Conservation (phyloP, 2,113 vertebrate genomes). For the Gopherus evgoodei region DNA sequence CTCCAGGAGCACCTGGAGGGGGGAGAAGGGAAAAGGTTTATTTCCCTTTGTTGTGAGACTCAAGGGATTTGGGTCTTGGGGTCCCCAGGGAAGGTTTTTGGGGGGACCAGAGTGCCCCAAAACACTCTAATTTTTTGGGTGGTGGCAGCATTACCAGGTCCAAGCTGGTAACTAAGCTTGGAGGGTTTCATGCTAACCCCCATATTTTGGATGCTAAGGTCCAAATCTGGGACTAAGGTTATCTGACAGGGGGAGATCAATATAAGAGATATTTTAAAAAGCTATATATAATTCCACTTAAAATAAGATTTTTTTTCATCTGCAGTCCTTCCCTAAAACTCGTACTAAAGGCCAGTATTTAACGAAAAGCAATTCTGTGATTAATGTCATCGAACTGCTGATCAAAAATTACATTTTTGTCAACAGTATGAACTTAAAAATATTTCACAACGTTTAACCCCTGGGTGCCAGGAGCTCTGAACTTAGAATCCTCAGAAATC, state of each 20-base stretch:
- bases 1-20: too few relatives aligned
- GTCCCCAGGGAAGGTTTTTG: too few relatives aligned
- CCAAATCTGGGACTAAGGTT: too few relatives aligned
- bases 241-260: background rate
- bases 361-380: background rate
- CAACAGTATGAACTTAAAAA: constrained; percentile 8
- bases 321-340: rapidly evolving
- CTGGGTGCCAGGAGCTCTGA: background rate
- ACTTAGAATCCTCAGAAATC: background rate
- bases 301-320: background rate
- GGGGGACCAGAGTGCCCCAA: too few relatives aligned
- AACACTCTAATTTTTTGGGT: too few relatives aligned
- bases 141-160: too few relatives aligned
- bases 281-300: background rate
- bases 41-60: too few relatives aligned
- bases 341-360: rapidly evolving
- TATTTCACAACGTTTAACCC: background rate
- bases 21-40: too few relatives aligned
- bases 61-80: too few relatives aligned
- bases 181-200: too few relatives aligned
- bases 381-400: background rate
- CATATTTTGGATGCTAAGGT: too few relatives aligned
- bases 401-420: background rate
- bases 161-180: too few relatives aligned
- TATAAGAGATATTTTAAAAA: background rate